A percentile compares a stretch with the other conserved stretches of the same genome.
Evolutionary conservation across 2,888 invertebrate species (phyloP).

Genomic region (Calameuta pallipes): DNA sequence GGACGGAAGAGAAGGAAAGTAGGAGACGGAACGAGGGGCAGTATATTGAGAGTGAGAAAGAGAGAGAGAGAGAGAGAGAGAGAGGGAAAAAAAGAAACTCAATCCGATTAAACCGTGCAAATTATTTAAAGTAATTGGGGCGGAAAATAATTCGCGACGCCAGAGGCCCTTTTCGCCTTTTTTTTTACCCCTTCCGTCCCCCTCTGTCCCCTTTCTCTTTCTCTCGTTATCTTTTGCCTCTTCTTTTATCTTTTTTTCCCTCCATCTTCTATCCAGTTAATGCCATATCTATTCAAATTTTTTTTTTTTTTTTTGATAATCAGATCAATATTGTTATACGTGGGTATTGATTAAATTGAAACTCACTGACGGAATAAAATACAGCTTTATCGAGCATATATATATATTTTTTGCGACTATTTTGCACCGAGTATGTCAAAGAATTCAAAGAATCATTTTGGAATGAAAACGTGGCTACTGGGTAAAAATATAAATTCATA

Average conservation of each 20-base stretch:
- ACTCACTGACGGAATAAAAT: conserved; percentile 18
- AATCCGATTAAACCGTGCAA: background rate
- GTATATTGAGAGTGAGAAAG: background rate
- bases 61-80: background rate
- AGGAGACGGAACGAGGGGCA: background rate
- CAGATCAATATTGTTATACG: background rate
- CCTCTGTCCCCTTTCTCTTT: background rate
- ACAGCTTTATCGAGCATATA: background rate
- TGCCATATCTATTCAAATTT: background rate
- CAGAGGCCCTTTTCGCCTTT: background rate
- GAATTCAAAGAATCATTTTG: background rate
- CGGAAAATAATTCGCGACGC: background rate
- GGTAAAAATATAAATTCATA: background rate
- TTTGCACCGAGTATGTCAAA: background rate
- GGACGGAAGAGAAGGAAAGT: background rate
- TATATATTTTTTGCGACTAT: background rate
- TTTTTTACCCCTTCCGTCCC: background rate
- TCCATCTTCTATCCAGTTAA: background rate
- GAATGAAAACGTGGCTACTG: background rate
- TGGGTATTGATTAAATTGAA: background rate
- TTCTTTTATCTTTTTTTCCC: background rate
- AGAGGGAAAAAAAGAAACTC: background rate
- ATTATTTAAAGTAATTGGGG: background rate
- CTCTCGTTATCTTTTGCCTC: background rate
- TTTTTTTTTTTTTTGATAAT: background rate